Evolutionary conservation across 2,888 invertebrate species (phyloP).

Genomic region (Lysandra coridon): DNA sequence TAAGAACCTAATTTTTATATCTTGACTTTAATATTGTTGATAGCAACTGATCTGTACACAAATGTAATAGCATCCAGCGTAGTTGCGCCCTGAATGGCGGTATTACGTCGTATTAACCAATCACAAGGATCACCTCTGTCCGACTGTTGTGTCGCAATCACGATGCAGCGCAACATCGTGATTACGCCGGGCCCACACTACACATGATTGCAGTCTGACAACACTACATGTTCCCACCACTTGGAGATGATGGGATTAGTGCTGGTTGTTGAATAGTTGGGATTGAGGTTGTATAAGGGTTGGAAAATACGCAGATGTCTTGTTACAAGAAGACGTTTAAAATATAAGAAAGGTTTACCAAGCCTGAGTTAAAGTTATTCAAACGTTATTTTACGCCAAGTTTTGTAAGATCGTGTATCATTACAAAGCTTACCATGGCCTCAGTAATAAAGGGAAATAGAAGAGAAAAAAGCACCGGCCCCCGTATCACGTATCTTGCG

Average conservation of each 20-base stretch:
- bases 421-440: too few species aligned
- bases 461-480: too few species aligned
- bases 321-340: too few species aligned
- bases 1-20: not conserved
- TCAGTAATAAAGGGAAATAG: too few species aligned
- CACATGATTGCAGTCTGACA: not conserved
- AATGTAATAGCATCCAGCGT: not conserved
- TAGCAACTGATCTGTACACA: not conserved
- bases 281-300: too few species aligned
- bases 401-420: too few species aligned
- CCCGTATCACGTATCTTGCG: too few species aligned
- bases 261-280: too few species aligned
- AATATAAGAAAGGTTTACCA: too few species aligned
- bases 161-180: not conserved
- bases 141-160: conserved; percentile 5
- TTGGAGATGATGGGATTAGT: not conserved
- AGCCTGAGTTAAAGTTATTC: too few species aligned
- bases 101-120: conserved; percentile 8
- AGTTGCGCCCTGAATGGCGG: not conserved
- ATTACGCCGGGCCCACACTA: not conserved
- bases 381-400: too few species aligned
- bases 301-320: too few species aligned
- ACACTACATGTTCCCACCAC: not conserved
- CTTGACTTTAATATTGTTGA: not conserved
- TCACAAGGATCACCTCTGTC: conserved; percentile 16